phyloP scores from a whole-genome alignment of 2,888 invertebrate species.

The Limnephilus marmoratus region DNA sequence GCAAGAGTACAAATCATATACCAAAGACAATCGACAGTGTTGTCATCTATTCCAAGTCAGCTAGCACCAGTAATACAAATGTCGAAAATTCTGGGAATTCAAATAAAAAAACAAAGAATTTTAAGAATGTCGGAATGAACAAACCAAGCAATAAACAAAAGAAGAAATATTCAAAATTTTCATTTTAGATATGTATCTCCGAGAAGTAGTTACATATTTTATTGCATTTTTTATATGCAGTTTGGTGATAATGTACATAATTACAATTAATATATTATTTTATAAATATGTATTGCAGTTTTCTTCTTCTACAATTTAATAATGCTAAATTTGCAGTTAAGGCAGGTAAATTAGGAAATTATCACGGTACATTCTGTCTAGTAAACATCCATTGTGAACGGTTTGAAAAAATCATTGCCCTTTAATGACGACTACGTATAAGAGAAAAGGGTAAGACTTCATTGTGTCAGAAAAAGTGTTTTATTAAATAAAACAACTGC shows the following conservation, averaged over 20 bases:
- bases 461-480: too few relatives aligned
- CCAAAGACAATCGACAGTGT: conserved; percentile 47
- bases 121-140: conserved; percentile 9
- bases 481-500: too few relatives aligned
- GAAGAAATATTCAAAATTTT: conserved; percentile 41
- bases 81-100: background rate
- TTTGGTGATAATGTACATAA: background rate
- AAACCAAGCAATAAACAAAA: conserved; percentile 27
- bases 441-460: too few relatives aligned
- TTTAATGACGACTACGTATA: too few relatives aligned
- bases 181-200: background rate
- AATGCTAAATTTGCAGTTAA: background rate
- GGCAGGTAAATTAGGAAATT: background rate
- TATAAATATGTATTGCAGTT: background rate
- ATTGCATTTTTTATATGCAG: background rate
- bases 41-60: conserved; percentile 39
- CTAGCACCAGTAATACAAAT: conserved; percentile 20
- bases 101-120: conserved; percentile 37
- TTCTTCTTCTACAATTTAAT: background rate
- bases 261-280: too few relatives aligned
- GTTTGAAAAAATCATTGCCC: too few relatives aligned
- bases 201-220: background rate
- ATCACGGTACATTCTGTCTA: background rate
- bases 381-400: too few relatives aligned
- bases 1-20: background rate